These are phyloP conservation scores for Epicampocera succincta DNA, from an alignment of 2,888 invertebrate species.

Conservation along the genomic window DNA sequence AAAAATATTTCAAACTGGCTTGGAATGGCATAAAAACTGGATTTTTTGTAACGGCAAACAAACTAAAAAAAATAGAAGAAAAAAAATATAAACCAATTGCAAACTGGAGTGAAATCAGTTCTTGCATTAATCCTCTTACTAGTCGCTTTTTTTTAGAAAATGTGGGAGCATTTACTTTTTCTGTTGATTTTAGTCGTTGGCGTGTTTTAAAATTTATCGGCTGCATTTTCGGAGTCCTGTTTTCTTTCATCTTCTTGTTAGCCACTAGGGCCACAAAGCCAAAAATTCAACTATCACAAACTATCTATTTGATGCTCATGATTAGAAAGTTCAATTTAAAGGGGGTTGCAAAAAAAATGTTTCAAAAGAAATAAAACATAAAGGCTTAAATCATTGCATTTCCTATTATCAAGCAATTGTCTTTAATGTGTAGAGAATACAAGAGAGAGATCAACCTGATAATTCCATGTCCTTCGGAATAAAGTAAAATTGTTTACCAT, in stretches of 20 bases:
- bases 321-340: neutral
- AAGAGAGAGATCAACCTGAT: too few relatives aligned
- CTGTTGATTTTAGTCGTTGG: conserved; percentile 4
- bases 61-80: neutral
- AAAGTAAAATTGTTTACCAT: too few relatives aligned
- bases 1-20: conserved; percentile 7
- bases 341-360: neutral
- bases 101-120: conserved; percentile 45
- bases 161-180: conserved; percentile 26
- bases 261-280: neutral
- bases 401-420: too few relatives aligned
- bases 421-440: too few relatives aligned
- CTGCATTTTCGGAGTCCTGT: neutral
- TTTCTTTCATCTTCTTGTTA: neutral
- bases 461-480: too few relatives aligned
- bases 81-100: conserved; percentile 15
- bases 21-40: neutral
- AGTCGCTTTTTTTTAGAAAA: conserved; percentile 8
- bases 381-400: too few relatives aligned
- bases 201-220: neutral
- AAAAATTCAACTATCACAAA: conserved; percentile 2
- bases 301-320: conserved; percentile 1
- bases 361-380: neutral
- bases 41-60: conserved; percentile 1
- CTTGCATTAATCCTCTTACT: neutral